Conservation (phyloP, 2,888 invertebrate species). For the Parasteatoda lunata region DNA sequence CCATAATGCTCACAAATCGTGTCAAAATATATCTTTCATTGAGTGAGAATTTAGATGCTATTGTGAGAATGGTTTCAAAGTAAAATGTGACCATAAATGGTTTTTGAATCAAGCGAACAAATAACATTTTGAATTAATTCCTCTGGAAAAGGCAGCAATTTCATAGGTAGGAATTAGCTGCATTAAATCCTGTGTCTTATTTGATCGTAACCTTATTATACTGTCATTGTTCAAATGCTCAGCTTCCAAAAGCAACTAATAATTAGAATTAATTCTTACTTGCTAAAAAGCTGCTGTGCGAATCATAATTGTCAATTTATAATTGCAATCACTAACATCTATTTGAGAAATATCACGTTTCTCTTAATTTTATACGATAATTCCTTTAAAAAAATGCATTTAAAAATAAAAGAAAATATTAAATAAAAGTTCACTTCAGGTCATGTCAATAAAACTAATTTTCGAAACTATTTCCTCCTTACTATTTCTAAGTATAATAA, state of each 20-base stretch:
- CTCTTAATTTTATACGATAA: too few relatives aligned
- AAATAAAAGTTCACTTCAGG: too few relatives aligned
- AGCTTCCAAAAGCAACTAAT: neutral
- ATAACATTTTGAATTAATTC: neutral
- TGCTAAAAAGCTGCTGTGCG: too few relatives aligned
- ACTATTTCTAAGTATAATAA: too few relatives aligned
- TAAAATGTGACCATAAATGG: neutral
- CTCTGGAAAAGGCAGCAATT: constrained; percentile 1
- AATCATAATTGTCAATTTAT: too few relatives aligned
- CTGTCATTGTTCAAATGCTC: neutral
- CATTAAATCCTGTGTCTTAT: neutral
- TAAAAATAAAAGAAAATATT: too few relatives aligned
- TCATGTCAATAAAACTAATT: too few relatives aligned
- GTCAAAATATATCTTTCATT: constrained; percentile 1
- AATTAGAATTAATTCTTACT: too few relatives aligned
- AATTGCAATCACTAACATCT: too few relatives aligned
- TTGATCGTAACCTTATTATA: neutral
- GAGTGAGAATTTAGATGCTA: neutral
- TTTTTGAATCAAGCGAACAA: neutral
- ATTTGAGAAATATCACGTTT: too few relatives aligned
- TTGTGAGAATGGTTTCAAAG: neutral
- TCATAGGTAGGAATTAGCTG: neutral
- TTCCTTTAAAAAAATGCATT: too few relatives aligned
- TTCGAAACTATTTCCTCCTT: too few relatives aligned
- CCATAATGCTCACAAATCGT: neutral